Evolutionary conservation across 2,113 vertebrate species (phyloP).

Genomic region (Caretta caretta): DNA sequence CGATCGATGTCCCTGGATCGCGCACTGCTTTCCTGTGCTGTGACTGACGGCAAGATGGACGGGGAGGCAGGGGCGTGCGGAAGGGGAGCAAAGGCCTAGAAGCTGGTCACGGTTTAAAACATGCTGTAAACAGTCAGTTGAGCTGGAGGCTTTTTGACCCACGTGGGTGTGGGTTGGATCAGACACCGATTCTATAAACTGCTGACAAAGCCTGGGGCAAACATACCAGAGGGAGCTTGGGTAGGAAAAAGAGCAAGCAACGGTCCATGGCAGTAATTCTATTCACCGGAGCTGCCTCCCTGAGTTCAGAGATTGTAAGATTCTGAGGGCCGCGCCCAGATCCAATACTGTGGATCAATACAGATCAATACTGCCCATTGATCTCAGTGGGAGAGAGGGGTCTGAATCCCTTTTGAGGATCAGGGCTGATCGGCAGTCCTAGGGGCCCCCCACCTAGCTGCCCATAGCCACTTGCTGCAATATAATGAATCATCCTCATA

Average conservation of each 20-base stretch:
- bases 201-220: not conserved
- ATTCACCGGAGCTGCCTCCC: not conserved
- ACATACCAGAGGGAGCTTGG: not conserved
- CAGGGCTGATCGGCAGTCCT: not conserved
- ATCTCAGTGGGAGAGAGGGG: too few relatives aligned
- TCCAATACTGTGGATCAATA: not conserved
- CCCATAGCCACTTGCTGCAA: not conserved
- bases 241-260: not conserved
- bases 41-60: not conserved
- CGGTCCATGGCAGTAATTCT: not conserved
- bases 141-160: not conserved
- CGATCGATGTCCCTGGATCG: rapidly evolving
- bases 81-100: not conserved
- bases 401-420: not conserved
- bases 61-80: not conserved
- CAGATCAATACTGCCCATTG: not conserved
- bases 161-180: not conserved
- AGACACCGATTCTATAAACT: not conserved
- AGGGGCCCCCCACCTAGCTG: too few relatives aligned
- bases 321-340: not conserved
- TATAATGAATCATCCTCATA: not conserved
- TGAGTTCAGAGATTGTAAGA: not conserved
- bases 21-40: not conserved
- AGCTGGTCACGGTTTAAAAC: not conserved
- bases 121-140: not conserved